Evolutionary conservation across 1,140 invertebrate species (phyloP).

Genomic region (Coenobita brevimanus): DNA sequence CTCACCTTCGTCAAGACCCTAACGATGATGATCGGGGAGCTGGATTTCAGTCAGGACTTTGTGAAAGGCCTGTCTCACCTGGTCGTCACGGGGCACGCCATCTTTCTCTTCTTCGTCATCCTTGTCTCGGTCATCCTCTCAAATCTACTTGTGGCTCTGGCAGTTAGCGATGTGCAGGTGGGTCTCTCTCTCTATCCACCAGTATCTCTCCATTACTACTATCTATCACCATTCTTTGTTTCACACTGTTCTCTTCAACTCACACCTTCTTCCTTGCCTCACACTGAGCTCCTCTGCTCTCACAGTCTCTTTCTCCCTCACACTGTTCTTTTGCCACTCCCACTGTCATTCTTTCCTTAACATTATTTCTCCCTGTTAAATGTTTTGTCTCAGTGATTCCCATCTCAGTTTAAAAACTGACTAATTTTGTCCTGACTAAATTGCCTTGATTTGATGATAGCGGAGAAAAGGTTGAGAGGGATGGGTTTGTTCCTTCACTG

Average conservation of each 20-base stretch:
- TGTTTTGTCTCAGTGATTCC: too few species aligned
- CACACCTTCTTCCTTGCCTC: neutral
- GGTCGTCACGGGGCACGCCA: conserved; percentile 73
- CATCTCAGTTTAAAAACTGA: too few species aligned
- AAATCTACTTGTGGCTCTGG: conserved; percentile 79
- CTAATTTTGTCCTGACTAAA: too few species aligned
- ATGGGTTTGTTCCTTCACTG: too few species aligned
- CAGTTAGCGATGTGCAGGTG: conserved; percentile 78
- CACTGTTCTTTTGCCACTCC: neutral
- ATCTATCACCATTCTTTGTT: neutral
- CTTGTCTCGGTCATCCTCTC: conserved; percentile 80
- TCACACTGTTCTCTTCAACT: neutral
- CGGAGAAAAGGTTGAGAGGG: too few species aligned
- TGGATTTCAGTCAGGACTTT: conserved; percentile 75
- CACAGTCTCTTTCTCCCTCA: neutral
- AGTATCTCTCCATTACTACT: neutral
- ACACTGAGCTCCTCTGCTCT: neutral
- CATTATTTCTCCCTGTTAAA: neutral
- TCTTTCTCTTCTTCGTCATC: conserved; percentile 79
- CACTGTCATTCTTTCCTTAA: too few species aligned
- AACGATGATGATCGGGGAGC: conserved; percentile 80
- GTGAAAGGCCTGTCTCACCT: conserved; percentile 71
- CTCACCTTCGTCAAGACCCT: conserved; percentile 75
- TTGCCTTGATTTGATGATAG: too few species aligned
- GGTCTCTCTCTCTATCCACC: neutral